These are phyloP conservation scores for Drosophila longiperda DNA, from an alignment of 2,888 invertebrate species.

Conservation along the genomic window DNA sequence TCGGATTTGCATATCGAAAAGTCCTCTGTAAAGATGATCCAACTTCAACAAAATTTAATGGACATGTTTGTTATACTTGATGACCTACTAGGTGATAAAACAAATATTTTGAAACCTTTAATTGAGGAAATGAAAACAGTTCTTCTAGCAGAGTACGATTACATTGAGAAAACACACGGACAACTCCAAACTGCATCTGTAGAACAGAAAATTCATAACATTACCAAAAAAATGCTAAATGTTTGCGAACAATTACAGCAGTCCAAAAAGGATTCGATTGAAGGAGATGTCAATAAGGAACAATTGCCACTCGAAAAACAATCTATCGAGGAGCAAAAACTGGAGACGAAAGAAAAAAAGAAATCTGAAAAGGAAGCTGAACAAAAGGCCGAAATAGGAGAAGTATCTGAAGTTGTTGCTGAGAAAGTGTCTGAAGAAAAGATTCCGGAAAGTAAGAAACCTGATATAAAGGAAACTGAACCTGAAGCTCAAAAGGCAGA, in stretches of 20 bases:
- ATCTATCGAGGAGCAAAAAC: background rate
- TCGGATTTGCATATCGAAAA: constrained; percentile 56
- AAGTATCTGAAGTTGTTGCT: constrained; percentile 9
- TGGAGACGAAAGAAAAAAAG: background rate
- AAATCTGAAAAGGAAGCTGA: background rate
- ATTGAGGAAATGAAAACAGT: constrained; percentile 60
- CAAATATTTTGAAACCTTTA: constrained; percentile 26
- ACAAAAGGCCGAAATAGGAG: background rate
- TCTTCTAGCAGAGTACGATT: constrained; percentile 62
- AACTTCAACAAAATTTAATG: constrained; percentile 80
- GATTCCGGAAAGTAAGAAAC: background rate
- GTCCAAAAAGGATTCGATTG: background rate
- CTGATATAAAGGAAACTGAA: background rate
- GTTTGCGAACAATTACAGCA: constrained; percentile 52
- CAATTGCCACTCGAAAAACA: background rate
- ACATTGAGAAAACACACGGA: constrained; percentile 58
- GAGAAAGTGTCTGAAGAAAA: constrained; percentile 7
- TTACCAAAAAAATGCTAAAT: constrained; percentile 49
- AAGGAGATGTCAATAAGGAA: background rate
- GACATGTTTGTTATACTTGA: constrained; percentile 78
- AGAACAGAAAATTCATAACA: constrained; percentile 45
- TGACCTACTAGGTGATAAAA: constrained; percentile 62
- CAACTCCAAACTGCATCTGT: constrained; percentile 32
- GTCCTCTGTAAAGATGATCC: constrained; percentile 75
- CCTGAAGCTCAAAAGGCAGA: background rate